Evolutionary conservation across 2,797 vertebrate species (phyloP).

Genomic region (Strix occidentalis): DNA sequence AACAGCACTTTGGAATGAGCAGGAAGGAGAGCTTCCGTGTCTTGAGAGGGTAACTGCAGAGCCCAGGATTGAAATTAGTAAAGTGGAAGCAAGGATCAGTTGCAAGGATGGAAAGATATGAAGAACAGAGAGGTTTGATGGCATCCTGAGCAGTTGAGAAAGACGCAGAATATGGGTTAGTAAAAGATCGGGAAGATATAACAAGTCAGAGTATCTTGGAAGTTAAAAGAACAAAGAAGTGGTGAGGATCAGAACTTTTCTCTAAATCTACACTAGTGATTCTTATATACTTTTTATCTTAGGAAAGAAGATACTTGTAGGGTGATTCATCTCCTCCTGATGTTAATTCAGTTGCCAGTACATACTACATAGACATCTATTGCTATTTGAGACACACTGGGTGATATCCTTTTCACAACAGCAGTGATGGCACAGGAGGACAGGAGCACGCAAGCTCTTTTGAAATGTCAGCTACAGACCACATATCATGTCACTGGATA

Average conservation of each 20-base stretch:
- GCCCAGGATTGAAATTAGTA: not conserved
- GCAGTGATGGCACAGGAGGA: no score
- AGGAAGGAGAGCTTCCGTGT: not conserved
- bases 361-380: not conserved
- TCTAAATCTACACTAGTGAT: not conserved
- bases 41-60: not conserved
- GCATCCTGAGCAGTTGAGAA: not conserved
- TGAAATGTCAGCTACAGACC: not conserved
- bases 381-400: not conserved
- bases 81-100: accelerated
- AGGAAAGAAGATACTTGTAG: not conserved
- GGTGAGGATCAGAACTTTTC: not conserved
- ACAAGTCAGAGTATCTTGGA: not conserved
- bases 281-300: not conserved
- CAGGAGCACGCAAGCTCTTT: not conserved
- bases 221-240: not conserved
- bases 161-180: accelerated
- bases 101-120: not conserved
- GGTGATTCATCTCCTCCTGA: not conserved
- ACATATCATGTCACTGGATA: not conserved
- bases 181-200: not conserved
- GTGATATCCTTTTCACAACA: not conserved
- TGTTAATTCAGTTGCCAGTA: not conserved
- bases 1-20: not conserved
- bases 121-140: not conserved